These are phyloP conservation scores for Pseudococcus longispinus DNA, from an alignment of 2,888 invertebrate species.

Conservation along the genomic window DNA sequence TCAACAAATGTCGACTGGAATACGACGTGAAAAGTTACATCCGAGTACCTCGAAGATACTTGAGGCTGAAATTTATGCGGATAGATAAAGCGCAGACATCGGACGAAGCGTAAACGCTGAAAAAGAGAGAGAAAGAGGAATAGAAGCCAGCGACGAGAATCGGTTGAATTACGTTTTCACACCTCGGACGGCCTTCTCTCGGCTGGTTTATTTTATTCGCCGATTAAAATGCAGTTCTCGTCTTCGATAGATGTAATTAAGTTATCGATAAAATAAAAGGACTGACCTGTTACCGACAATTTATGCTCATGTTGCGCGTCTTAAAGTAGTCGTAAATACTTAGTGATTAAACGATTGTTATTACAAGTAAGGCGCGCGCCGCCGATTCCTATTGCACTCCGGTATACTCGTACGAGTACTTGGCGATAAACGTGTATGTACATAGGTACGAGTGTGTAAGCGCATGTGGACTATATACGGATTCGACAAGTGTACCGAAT, in stretches of 20 bases:
- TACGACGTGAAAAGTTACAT: neutral
- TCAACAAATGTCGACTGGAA: neutral
- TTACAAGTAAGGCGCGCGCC: conserved; percentile 7
- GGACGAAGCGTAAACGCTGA: neutral
- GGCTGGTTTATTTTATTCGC: conserved; percentile 17
- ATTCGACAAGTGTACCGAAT: too few relatives aligned
- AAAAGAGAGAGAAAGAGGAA: neutral
- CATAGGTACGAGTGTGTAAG: too few relatives aligned
- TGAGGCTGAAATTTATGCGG: neutral
- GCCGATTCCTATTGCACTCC: neutral
- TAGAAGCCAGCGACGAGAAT: neutral
- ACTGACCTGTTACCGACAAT: conserved; percentile 39
- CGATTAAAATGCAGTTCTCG: conserved; percentile 43
- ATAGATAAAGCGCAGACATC: neutral
- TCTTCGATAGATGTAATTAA: conserved; percentile 30
- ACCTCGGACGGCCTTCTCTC: conserved; percentile 3
- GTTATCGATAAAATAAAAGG: conserved; percentile 39
- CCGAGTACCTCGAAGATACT: neutral
- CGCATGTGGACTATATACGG: too few relatives aligned
- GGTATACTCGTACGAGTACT: neutral
- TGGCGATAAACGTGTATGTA: too few relatives aligned
- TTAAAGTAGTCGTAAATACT: conserved; percentile 41
- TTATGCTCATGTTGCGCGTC: conserved; percentile 38
- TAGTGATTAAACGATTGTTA: conserved; percentile 21
- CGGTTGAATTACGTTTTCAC: conserved; percentile 11